Conservation (phyloP, 2,888 invertebrate genomes). For the Phengaris arion region DNA sequence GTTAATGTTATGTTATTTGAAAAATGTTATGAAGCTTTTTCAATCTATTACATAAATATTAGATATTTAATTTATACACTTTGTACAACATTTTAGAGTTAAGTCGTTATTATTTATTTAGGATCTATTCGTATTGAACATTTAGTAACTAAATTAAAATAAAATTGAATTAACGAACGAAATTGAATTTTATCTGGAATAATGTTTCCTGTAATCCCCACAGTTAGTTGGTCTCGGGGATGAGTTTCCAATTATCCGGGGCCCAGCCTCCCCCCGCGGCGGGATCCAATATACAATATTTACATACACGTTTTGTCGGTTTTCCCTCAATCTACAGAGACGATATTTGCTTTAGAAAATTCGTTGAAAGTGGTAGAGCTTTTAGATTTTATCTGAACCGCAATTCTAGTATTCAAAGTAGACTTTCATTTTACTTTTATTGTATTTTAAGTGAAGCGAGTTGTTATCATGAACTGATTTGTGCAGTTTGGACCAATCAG, state of each 20-base stretch:
- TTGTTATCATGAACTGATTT: too few relatives aligned
- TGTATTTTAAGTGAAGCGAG: too few relatives aligned
- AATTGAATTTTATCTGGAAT: background rate
- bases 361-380: background rate
- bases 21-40: too few relatives aligned
- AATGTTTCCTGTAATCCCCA: constrained; percentile 2
- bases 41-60: too few relatives aligned
- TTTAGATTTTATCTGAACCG: background rate
- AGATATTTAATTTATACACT: too few relatives aligned
- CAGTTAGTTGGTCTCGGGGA: background rate
- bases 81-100: too few relatives aligned
- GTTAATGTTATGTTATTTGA: too few relatives aligned
- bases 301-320: constrained; percentile 14
- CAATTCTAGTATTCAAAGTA: too few relatives aligned
- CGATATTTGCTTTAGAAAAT: background rate
- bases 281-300: constrained; percentile 16
- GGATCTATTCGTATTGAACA: too few relatives aligned
- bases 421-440: too few relatives aligned
- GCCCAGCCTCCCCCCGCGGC: background rate
- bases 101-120: too few relatives aligned
- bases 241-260: constrained; percentile 24
- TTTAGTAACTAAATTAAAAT: background rate
- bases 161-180: background rate
- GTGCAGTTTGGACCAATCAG: too few relatives aligned
- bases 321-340: background rate